Conservation (phyloP, 2,797 vertebrate species). For the Spheniscus humboldti region DNA sequence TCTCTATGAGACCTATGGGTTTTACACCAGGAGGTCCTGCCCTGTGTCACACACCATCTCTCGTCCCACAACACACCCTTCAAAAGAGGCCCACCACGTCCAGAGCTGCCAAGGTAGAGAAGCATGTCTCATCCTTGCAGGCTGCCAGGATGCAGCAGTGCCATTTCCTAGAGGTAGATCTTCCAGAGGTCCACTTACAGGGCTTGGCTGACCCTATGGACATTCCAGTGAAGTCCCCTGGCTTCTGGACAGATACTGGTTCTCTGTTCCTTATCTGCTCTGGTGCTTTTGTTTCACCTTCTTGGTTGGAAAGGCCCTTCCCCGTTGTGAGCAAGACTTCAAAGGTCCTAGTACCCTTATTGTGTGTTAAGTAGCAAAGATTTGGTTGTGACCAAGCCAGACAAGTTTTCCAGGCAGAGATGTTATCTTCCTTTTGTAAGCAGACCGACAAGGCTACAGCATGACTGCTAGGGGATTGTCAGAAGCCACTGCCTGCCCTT, state of each 20-base stretch:
- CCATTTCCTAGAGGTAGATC: neutral
- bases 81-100: neutral
- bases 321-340: neutral
- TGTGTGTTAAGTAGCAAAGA: neutral
- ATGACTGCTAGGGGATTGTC: neutral
- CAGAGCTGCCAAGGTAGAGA: neutral
- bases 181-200: neutral
- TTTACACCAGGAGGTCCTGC: neutral
- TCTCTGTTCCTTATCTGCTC: neutral
- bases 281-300: neutral
- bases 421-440: neutral
- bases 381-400: neutral
- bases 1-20: neutral
- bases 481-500: neutral
- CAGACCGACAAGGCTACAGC: neutral
- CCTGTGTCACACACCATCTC: neutral
- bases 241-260: neutral
- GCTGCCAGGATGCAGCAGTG: neutral
- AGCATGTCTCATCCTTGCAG: neutral
- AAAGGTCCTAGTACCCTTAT: neutral
- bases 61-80: rapidly evolving
- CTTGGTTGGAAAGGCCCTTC: neutral
- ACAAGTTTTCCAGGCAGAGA: neutral
- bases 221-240: neutral
- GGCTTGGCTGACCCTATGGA: neutral